Percentiles rank a stretch among this genome's conserved stretches.
These are phyloP conservation scores for Drosophila dives DNA, from an alignment of 2,888 invertebrate species.

Conservation along the genomic window DNA sequence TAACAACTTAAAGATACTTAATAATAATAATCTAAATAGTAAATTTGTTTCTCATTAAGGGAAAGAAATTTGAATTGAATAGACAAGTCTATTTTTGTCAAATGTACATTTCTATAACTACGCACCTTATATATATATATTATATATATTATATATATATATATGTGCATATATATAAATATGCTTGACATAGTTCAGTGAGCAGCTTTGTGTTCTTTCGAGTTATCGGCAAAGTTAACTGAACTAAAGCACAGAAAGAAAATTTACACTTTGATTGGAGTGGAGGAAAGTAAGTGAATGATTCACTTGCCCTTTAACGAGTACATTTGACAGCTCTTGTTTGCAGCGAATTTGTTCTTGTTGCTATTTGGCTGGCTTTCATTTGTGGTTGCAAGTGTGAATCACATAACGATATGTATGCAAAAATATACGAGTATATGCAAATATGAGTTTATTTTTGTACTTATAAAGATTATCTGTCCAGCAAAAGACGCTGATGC, in stretches of 20 bases:
- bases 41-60: background rate
- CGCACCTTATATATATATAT: background rate
- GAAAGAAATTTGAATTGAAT: background rate
- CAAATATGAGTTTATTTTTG: constrained; percentile 18
- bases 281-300: constrained; percentile 22
- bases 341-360: constrained; percentile 13
- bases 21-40: background rate
- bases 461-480: constrained; percentile 17
- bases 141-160: background rate
- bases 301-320: constrained; percentile 30
- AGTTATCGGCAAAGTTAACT: background rate
- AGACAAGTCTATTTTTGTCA: background rate
- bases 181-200: background rate
- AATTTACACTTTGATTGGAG: background rate
- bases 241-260: background rate
- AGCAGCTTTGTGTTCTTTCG: background rate
- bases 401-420: background rate
- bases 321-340: constrained; percentile 22
- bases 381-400: constrained; percentile 4
- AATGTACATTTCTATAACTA: background rate
- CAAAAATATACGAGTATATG: background rate
- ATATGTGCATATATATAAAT: too few relatives aligned
- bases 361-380: background rate
- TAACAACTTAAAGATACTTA: background rate
- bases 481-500: constrained; percentile 32